Base-by-base conservation (phyloP, 2,888 invertebrate species). In the Epistrophe grossulariae region DNA sequence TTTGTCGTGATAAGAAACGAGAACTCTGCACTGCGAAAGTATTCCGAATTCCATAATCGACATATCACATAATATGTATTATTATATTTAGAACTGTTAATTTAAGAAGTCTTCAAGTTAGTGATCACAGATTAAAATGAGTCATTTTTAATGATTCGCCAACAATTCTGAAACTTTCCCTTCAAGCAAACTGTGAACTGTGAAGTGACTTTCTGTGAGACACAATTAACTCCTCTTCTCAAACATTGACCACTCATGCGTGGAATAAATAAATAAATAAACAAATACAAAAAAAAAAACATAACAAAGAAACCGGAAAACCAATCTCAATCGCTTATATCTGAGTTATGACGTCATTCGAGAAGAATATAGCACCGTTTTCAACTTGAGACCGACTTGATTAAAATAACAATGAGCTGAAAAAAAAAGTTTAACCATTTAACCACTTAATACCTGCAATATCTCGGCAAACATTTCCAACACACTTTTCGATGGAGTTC, bases 401-500 rank as follows among this genome's bases (percentile, higher is more conserved):
- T 66, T 31, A 11, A 31, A 43, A 28, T 50, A 64, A 74, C 28
- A 24, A 43, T 31, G 52, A n/a, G 24, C 28, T 55, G 6, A 31
- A 48, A 57, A 73, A 57, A 68, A 55, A 17, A 59, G 9, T 60
- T 73, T 31, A 71, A 57, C 11, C 31, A 19, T 38, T 5, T n/a
- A n/a, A n/a, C n/a, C n/a, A n/a, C n/a, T 43, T 31, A 11, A 40
- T 66, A 89, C 90, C 89, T 89, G 68, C 79, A 90, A 80, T 64
- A 88, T 87, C 3, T 88, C 81, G 1, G 89, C 82, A 72, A 94
- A 88, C 78, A 93, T 92, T 40, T 91, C 89, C 62, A 95, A 90
- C 38, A 95, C 88, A 13, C 94, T 94, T 19, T 93, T 92, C 57
- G 87, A 66, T 10, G 94, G 94, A 13, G 94, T 91, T 24, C 94